Percentiles rank a stretch among this genome's conserved stretches.
Conservation (phyloP, 2,113 vertebrate species). For the Alectura lathami region DNA sequence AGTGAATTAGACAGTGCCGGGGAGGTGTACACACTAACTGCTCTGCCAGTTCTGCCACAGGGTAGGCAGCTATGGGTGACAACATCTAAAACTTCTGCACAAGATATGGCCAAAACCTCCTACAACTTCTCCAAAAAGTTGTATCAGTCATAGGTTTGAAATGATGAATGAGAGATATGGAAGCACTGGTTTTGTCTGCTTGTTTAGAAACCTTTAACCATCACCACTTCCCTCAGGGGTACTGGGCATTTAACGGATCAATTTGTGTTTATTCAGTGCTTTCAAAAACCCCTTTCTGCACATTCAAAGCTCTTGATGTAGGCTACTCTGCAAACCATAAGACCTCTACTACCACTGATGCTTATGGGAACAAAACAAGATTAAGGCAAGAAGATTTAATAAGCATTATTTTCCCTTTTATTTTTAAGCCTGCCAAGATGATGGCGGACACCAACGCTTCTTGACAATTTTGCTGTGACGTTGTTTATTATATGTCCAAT, state of each 20-base stretch:
- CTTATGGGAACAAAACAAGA: not conserved
- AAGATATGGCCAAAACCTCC: not conserved
- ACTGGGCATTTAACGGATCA: not conserved
- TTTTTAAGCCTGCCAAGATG: not conserved
- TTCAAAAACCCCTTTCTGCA: not conserved
- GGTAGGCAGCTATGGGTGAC: not conserved
- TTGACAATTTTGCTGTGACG: not conserved
- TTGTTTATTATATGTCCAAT: not conserved
- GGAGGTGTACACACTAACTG: too few relatives aligned
- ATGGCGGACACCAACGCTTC: not conserved
- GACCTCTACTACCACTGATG: not conserved
- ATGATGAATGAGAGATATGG: not conserved
- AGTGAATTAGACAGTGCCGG: not conserved
- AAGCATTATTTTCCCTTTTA: not conserved
- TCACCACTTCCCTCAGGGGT: not conserved
- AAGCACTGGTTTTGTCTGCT: not conserved
- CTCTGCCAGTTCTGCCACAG: not conserved
- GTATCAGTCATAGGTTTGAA: not conserved
- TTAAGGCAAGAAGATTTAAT: not conserved
- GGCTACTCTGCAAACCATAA: not conserved
- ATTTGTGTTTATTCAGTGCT: not conserved
- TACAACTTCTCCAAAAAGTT: not conserved
- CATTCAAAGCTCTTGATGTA: not conserved
- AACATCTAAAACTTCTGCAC: not conserved
- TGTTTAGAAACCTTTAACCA: not conserved